Base-by-base conservation (phyloP, 2,888 invertebrate genomes). In the Tridacna gigas region DNA sequence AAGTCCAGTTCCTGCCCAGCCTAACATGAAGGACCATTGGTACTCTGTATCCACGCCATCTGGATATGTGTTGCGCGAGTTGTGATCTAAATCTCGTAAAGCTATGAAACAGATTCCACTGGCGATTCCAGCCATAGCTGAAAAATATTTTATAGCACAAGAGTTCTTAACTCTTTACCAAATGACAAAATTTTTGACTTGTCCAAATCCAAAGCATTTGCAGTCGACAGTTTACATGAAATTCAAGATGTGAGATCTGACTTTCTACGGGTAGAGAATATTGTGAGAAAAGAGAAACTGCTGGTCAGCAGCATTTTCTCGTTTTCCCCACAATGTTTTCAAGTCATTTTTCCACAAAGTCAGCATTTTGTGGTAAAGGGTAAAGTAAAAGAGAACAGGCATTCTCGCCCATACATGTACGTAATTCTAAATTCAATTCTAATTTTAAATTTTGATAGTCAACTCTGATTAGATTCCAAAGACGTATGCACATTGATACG, bases 51-150 rank as follows among this genome's bases (percentile, higher is more conserved):
- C 67, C 0, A 89, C 77, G 22, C 69, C 73, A 37, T 75, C 73
- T n/a, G 91, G 88, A 79, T 90, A 92, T 2, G 84, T 82, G 63
- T 86, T 47, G 12, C 84, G 80, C 25, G 87, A 81, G 12, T 86
- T 88, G 22, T 79, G 83, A 69, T 92, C 91, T 25, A 91, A 78
- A 79, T 92, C 92, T 45, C 91, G 86, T 20, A 91, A 66, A 11
- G 92, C 92, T 25, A 92, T 91, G 84, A 92, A 92, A 79, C 91
- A 90, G 45, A 92, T 90, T 26, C 92, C 91, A 78, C 91, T 90
- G 0, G 90, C 88, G 13, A 92, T 91, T 0, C 90, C 91, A 28
- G 89, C 89, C 90, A 92, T 89, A 26, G 89, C 92, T 92, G 89
- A 61, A 89, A 87, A 60, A 28, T 37, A 61, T 63, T 37, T 37